Conservation (phyloP, 2,888 invertebrate genomes). For the Macrophya annulata region DNA sequence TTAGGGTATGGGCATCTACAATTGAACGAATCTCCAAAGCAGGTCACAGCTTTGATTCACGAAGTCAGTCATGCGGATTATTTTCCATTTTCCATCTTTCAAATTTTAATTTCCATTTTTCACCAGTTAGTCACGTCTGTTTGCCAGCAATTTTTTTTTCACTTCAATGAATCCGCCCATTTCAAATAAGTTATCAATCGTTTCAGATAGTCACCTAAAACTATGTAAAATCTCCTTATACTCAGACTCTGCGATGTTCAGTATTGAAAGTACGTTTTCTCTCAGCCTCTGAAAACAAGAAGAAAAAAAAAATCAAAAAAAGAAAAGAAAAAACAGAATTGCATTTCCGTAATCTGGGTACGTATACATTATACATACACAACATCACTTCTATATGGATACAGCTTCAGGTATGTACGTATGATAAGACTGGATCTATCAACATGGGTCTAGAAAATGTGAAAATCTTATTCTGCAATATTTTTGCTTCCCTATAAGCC, state of each 20-base stretch:
- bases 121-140: background rate
- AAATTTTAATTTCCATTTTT: slow-evolving; percentile 17
- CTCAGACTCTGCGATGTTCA: background rate
- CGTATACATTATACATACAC: background rate
- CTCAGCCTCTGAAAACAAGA: background rate
- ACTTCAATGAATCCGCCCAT: background rate
- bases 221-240: background rate
- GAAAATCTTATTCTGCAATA: background rate
- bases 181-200: background rate
- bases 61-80: background rate
- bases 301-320: background rate
- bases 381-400: background rate
- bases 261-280: background rate
- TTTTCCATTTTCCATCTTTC: slow-evolving; percentile 12
- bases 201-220: background rate
- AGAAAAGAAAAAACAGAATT: background rate
- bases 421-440: background rate
- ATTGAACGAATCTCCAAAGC: slow-evolving; percentile 14
- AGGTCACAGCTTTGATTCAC: background rate
- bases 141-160: background rate
- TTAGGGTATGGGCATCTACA: background rate
- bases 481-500: background rate
- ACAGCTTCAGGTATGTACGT: background rate
- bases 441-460: background rate
- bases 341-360: background rate